These are phyloP conservation scores for Calameuta idolon DNA, from an alignment of 2,888 invertebrate genomes.

Conservation along the genomic window DNA sequence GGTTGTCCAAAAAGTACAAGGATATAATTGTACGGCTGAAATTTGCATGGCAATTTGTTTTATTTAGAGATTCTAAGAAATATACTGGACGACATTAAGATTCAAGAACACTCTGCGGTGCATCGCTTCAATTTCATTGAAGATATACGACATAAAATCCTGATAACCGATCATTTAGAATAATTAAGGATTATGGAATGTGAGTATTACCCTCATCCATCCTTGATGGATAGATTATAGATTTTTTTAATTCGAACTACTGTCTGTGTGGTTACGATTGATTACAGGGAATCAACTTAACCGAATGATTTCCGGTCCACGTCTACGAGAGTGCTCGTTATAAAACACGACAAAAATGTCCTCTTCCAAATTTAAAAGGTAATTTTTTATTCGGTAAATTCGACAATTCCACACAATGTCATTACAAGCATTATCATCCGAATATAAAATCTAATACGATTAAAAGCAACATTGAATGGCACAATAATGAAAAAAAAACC, in stretches of 20 bases:
- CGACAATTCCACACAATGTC: neutral
- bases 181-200: conserved; percentile 53
- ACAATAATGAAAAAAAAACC: too few relatives aligned
- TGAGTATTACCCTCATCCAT: conserved; percentile 30
- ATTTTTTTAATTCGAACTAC: conserved; percentile 37
- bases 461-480: neutral
- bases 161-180: conserved; percentile 53
- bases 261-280: conserved; percentile 10
- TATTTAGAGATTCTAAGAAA: too few relatives aligned
- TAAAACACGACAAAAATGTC: too few relatives aligned
- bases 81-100: too few relatives aligned
- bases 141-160: conserved; percentile 41
- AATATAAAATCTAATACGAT: conserved; percentile 15
- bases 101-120: conserved; percentile 16
- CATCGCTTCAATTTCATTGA: conserved; percentile 41
- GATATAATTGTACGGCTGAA: too few relatives aligned
- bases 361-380: too few relatives aligned
- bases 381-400: too few relatives aligned
- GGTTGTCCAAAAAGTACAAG: too few relatives aligned
- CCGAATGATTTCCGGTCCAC: too few relatives aligned
- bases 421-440: conserved; percentile 13
- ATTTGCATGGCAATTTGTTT: too few relatives aligned
- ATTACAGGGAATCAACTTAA: too few relatives aligned
- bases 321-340: too few relatives aligned
- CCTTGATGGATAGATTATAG: conserved; percentile 43